Conservation (phyloP, 2,888 invertebrate genomes). For the Dynastes maya region DNA sequence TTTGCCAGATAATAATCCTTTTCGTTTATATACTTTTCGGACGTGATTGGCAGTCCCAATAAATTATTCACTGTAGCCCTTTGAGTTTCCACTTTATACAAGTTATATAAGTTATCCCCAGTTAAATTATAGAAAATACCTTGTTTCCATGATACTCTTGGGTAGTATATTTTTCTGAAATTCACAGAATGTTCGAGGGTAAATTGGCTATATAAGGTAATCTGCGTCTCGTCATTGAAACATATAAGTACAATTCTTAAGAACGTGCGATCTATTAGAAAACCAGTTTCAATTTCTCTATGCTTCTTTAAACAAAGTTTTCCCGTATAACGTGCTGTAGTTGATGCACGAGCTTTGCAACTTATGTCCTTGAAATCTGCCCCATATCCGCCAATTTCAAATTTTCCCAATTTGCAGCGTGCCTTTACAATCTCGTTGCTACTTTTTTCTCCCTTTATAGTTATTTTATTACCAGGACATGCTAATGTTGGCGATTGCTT, state of each 20-base stretch:
- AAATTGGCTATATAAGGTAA: constrained; percentile 73
- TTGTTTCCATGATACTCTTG: constrained; percentile 71
- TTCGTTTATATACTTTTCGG: constrained; percentile 66
- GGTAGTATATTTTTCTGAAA: constrained; percentile 71
- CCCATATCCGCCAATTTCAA: constrained; percentile 53
- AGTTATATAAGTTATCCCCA: constrained; percentile 58
- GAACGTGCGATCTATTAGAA: constrained; percentile 70
- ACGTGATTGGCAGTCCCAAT: constrained; percentile 60
- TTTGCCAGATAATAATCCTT: constrained; percentile 71
- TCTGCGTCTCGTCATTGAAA: constrained; percentile 71
- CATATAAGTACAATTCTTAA: constrained; percentile 73
- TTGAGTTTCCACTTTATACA: constrained; percentile 64
- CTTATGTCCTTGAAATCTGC: constrained; percentile 68
- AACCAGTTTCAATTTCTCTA: constrained; percentile 71
- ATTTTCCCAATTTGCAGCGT: constrained; percentile 56
- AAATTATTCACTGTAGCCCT: constrained; percentile 63
- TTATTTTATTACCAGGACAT: constrained; percentile 57
- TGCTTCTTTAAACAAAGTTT: constrained; percentile 68
- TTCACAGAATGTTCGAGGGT: constrained; percentile 70
- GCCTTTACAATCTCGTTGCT: constrained; percentile 43
- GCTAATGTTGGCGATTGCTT: constrained; percentile 55
- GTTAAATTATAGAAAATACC: constrained; percentile 67
- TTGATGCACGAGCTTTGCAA: constrained; percentile 68
- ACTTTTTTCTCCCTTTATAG: constrained; percentile 47
- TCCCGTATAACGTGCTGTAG: constrained; percentile 69